A percentile compares a stretch with the other conserved stretches of the same genome.
These are phyloP conservation scores for Pedicia rivosa DNA, from an alignment of 2,888 invertebrate species.

Conservation along the genomic window DNA sequence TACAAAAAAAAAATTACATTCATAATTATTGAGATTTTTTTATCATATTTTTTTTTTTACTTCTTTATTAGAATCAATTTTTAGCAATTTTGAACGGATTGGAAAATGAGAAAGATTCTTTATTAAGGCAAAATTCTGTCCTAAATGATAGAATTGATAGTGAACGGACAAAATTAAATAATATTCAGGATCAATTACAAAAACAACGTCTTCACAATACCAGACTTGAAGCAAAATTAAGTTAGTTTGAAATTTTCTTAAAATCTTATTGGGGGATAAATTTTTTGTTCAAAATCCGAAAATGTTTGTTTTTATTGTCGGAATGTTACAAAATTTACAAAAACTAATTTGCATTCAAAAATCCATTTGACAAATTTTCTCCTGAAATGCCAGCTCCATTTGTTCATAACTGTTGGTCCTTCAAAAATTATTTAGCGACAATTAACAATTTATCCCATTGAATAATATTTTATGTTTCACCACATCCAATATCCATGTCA, in stretches of 20 bases:
- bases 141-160: conserved; percentile 18
- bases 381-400: too few species aligned
- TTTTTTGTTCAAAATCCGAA: not conserved
- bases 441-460: too few species aligned
- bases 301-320: too few species aligned
- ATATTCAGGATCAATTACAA: conserved; percentile 17
- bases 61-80: conserved; percentile 16
- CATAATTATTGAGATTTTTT: not conserved
- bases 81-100: conserved; percentile 23
- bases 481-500: too few species aligned
- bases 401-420: too few species aligned
- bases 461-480: too few species aligned
- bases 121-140: conserved; percentile 18
- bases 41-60: not conserved
- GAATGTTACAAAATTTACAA: too few species aligned
- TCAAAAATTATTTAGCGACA: too few species aligned
- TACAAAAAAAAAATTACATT: not conserved
- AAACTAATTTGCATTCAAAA: too few species aligned
- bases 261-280: not conserved
- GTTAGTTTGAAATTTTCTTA: conserved; percentile 11
- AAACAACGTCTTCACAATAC: conserved; percentile 23
- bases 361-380: not conserved
- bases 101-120: conserved; percentile 23
- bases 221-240: conserved; percentile 23
- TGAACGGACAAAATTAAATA: conserved; percentile 19